Percentiles rank a stretch among this genome's conserved stretches.
phyloP scores from a whole-genome alignment of 2,888 invertebrate genomes.

The Tupiocoris notatus region DNA sequence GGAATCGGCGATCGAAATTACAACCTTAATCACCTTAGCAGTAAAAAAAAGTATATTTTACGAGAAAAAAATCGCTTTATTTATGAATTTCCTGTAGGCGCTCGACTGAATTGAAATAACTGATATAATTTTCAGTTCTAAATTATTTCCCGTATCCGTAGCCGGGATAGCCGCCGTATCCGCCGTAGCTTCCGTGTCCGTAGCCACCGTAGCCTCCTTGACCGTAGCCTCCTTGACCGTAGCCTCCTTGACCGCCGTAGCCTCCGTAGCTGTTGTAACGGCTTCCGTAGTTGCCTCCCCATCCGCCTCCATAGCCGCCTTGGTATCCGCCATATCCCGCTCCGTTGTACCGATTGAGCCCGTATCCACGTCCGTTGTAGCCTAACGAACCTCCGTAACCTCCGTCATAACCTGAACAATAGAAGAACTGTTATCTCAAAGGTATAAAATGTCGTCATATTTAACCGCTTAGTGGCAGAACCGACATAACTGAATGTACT shows the following conservation, averaged over 20 bases:
- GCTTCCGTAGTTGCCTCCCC: not conserved
- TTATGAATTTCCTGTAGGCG: too few species aligned
- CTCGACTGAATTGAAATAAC: too few species aligned
- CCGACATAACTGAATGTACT: not conserved
- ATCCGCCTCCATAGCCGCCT: conserved; percentile 2
- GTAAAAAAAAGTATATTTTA: too few species aligned
- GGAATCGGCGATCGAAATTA: too few species aligned
- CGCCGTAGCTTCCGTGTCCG: conserved; percentile 8
- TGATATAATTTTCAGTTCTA: too few species aligned
- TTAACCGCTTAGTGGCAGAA: too few species aligned
- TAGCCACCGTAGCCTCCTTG: conserved; percentile 5
- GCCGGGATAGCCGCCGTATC: conserved; percentile 2
- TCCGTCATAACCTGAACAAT: not conserved
- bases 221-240: conserved; percentile 8
- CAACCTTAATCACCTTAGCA: too few species aligned
- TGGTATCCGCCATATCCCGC: not conserved
- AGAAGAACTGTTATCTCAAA: too few species aligned
- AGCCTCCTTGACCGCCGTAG: not conserved
- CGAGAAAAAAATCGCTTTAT: too few species aligned
- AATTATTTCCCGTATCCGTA: not conserved
- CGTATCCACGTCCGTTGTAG: not conserved
- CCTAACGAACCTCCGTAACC: not conserved
- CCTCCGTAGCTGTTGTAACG: conserved; percentile 5
- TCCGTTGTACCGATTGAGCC: not conserved
- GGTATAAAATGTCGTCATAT: too few species aligned